Base-by-base conservation (phyloP, 2,113 vertebrate species). In the Phyllopteryx taeniolatus region DNA sequence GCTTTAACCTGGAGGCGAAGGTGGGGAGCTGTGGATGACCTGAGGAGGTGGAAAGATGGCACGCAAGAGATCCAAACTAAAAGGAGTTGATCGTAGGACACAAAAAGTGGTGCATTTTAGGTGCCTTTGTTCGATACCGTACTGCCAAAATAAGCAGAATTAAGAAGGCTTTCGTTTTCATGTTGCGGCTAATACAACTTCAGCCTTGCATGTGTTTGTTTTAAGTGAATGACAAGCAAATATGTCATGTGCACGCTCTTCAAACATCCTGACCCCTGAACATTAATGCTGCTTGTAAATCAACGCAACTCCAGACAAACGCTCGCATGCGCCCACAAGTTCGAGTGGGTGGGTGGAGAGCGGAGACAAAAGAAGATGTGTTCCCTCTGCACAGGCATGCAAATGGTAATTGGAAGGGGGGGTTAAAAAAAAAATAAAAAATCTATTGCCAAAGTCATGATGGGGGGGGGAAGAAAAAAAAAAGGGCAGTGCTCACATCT, bases 401-500 rank as follows among this genome's bases (percentile, higher is more conserved):
- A 77, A 57, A 42, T 74, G 75, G 72, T 87, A 87, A 86, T 82
- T 85, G 80, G 27, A 70, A 72, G 63, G 59, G 22, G 13, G 44
- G 27, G 12, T 49, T 54, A 76, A 78, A 66, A 54, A 68, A 77
- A 71, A 54, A 76, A 78, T 63, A 54, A 68, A 77, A 71, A 54
- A 74, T 80, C 74, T 84, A 79, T 77, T 83, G 70, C 85, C 82
- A 82, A 77, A 80, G 79, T 84, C 84, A 89, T 76, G 76, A 80
- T 76, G 75, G 71, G 6, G 6, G 27, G 6, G 2, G 6, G 2
- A 39, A 39, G 72, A 80, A 84, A 77, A 81, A 4, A 33, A 13
- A 20, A 20, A 42, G 73, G 78, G 64, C 68, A 59, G 74, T 75
- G 70, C 78, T 79, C 74, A 83, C 82, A 73, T 35, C 64, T 70